A percentile compares a stretch with the other conserved stretches of the same genome.
Conservation (phyloP, 2,113 vertebrate genomes). For the Gallinago jamesoni region DNA sequence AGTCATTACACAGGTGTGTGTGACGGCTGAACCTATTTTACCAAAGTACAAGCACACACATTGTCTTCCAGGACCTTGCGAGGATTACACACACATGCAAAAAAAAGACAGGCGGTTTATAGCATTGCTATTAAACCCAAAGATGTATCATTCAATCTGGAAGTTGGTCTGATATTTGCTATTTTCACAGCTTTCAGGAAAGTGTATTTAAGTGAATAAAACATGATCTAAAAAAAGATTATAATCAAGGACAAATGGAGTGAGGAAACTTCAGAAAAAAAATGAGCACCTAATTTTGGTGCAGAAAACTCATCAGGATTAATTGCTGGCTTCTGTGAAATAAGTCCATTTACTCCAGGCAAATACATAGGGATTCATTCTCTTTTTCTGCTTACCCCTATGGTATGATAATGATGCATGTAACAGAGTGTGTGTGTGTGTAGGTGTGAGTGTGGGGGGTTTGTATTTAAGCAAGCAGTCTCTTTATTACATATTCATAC, state of each 20-base stretch:
- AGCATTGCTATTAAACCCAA: background rate
- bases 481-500: background rate
- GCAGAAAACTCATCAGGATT: background rate
- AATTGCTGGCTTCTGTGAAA: background rate
- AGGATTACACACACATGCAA: background rate
- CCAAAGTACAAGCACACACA: background rate
- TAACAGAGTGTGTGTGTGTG: background rate
- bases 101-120: background rate
- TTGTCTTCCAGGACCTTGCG: background rate
- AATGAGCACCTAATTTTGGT: background rate
- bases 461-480: background rate
- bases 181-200: background rate
- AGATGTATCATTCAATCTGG: background rate
- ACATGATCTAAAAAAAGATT: accelerated
- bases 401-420: background rate
- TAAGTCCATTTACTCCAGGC: background rate
- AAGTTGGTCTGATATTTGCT: background rate
- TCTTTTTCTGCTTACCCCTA: background rate
- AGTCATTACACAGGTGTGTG: background rate
- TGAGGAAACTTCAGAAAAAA: background rate
- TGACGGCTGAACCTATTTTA: accelerated
- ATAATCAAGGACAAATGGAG: background rate
- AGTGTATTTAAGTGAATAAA: background rate
- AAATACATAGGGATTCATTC: background rate
- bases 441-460: background rate